Percentiles rank a stretch among this genome's conserved stretches.
Evolutionary conservation across 1,140 invertebrate genomes (phyloP).

Genomic region (Wasmannia auropunctata): DNA sequence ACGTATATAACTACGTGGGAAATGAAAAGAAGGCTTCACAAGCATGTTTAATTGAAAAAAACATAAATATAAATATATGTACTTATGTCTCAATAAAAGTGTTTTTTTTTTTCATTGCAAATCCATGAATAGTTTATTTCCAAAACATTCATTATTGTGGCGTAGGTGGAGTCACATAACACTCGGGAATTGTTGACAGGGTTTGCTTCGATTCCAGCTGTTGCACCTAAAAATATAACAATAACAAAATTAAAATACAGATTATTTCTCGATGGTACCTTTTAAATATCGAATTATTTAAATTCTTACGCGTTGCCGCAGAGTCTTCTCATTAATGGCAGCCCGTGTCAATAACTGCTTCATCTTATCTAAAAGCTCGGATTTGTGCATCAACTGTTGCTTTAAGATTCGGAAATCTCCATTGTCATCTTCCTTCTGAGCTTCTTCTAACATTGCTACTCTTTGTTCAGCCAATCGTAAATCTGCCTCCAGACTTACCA

Average conservation of each 20-base stretch:
- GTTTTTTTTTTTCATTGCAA: not conserved
- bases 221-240: slow-evolving; percentile 73
- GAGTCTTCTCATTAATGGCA: slow-evolving; percentile 85
- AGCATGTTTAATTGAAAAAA: not conserved
- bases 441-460: slow-evolving; percentile 81
- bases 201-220: slow-evolving; percentile 78
- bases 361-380: slow-evolving; percentile 85
- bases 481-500: slow-evolving; percentile 83
- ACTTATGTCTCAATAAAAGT: slow-evolving; percentile 23
- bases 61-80: slow-evolving; percentile 4
- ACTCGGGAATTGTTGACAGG: slow-evolving; percentile 78
- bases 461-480: slow-evolving; percentile 80
- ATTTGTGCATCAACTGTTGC: slow-evolving; percentile 85
- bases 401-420: slow-evolving; percentile 78
- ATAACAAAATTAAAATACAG: slow-evolving; percentile 6
- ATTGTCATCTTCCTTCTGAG: slow-evolving; percentile 73
- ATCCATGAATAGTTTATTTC: slow-evolving; percentile 14
- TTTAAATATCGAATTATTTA: not conserved
- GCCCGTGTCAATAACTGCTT: slow-evolving; percentile 86
- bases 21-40: not conserved
- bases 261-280: not conserved
- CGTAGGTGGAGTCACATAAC: slow-evolving; percentile 60
- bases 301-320: slow-evolving; percentile 84
- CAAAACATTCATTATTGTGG: slow-evolving; percentile 38
- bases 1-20: not conserved